Conservation (phyloP, 2,113 vertebrate genomes). For the Zosterops borbonicus region DNA sequence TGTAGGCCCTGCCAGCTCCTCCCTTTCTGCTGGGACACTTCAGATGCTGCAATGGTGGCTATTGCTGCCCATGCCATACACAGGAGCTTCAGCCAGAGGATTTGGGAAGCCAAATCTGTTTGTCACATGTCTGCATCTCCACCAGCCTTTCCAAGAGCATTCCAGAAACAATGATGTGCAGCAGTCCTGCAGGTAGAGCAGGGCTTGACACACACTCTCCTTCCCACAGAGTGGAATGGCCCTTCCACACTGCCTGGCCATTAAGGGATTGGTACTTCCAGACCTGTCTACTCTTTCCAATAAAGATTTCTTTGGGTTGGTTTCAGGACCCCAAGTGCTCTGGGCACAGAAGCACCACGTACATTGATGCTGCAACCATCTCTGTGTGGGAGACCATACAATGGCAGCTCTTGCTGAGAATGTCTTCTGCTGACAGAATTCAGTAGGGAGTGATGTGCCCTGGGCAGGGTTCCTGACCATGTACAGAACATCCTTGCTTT, state of each 20-base stretch:
- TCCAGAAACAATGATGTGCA: rapidly evolving
- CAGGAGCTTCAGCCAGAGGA: not conserved
- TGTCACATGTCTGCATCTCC: not conserved
- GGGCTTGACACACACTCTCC: not conserved
- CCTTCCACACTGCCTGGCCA: not conserved
- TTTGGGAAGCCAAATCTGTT: not conserved
- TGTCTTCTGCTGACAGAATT: not conserved
- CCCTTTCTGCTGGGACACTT: not conserved
- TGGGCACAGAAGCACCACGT: not conserved
- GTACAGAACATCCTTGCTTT: not conserved
- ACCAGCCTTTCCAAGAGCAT: not conserved
- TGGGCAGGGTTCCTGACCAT: not conserved
- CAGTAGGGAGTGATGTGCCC: not conserved
- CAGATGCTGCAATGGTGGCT: not conserved
- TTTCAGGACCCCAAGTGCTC: not conserved
- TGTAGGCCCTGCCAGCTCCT: not conserved
- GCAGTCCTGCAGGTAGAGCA: not conserved
- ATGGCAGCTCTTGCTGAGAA: not conserved
- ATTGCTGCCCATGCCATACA: rapidly evolving
- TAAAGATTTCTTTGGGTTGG: not conserved
- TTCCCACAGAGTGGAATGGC: not conserved
- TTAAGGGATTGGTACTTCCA: not conserved
- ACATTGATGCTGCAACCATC: not conserved
- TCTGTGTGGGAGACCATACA: rapidly evolving
- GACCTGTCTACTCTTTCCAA: not conserved